Conservation (phyloP, 2,113 vertebrate genomes). For the Colaptes auratus region DNA sequence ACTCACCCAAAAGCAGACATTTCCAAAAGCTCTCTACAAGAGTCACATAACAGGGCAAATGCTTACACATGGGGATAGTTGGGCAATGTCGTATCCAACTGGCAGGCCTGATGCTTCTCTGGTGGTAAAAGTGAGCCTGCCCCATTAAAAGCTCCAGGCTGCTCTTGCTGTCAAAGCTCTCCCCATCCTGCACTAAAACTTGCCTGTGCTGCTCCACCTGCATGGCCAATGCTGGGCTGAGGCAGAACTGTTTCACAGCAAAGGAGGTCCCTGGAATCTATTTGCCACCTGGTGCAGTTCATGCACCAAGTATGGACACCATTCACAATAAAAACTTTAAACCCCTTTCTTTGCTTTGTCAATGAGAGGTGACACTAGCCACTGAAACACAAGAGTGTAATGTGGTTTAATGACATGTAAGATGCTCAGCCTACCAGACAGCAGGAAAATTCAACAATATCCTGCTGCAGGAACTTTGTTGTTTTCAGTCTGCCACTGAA, state of each 20-base stretch:
- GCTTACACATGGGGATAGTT: neutral
- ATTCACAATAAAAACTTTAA: neutral
- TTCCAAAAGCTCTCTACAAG: neutral
- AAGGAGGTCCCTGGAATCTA: neutral
- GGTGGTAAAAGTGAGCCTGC: neutral
- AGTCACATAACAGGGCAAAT: neutral
- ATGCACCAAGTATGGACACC: neutral
- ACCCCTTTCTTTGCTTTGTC: neutral
- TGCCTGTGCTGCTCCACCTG: neutral
- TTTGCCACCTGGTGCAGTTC: neutral
- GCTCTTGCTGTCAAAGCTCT: neutral
- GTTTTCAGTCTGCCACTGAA: neutral
- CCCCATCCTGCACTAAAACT: neutral
- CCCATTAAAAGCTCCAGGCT: neutral
- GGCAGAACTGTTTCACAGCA: neutral
- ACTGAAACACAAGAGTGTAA: neutral
- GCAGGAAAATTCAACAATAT: neutral
- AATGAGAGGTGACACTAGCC: neutral
- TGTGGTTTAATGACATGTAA: fast-evolving
- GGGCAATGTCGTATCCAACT: neutral
- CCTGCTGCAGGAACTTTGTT: neutral
- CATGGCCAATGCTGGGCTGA: fast-evolving
- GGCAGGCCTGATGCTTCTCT: neutral
- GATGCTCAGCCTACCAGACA: neutral
- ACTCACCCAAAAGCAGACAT: neutral